A percentile compares a stretch with the other conserved stretches of the same genome.
Conservation (phyloP, 2,797 vertebrate species). For the Fundulus diaphanus region DNA sequence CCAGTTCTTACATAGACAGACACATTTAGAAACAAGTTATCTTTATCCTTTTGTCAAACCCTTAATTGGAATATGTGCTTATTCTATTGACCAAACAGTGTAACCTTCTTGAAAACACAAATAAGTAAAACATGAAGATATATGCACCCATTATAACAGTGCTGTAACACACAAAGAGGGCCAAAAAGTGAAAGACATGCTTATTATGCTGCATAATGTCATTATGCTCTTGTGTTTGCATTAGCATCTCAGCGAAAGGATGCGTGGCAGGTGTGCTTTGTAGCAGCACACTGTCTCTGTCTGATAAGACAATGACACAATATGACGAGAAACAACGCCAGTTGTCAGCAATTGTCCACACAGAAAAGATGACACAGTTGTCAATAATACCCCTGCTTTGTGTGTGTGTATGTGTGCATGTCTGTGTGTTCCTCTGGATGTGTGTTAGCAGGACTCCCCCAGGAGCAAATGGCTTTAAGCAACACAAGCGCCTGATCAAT, state of each 20-base stretch:
- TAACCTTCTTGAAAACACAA: neutral
- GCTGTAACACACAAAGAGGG: slow-evolving; percentile 50
- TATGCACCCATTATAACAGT: slow-evolving; percentile 65
- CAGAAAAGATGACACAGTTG: slow-evolving; percentile 79
- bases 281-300: slow-evolving; percentile 65
- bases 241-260: slow-evolving; percentile 76
- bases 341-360: slow-evolving; percentile 76
- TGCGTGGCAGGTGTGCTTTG: slow-evolving; percentile 78
- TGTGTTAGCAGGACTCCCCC: slow-evolving; percentile 68
- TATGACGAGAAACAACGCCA: slow-evolving; percentile 75
- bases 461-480: slow-evolving; percentile 81
- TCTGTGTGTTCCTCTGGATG: slow-evolving; percentile 17
- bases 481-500: slow-evolving; percentile 84
- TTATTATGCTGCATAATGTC: slow-evolving; percentile 67
- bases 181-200: slow-evolving; percentile 65
- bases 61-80: neutral
- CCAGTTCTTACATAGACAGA: neutral
- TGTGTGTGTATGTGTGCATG: slow-evolving; percentile 24
- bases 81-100: neutral
- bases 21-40: no score
- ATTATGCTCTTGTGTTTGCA: slow-evolving; percentile 69
- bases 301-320: slow-evolving; percentile 79
- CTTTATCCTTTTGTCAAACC: neutral
- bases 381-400: slow-evolving; percentile 67
- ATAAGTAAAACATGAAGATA: slow-evolving; percentile 54